A percentile compares a stretch with the other conserved stretches of the same genome.
Conservation (phyloP, 2,888 invertebrate genomes). For the Yponomeuta plumbellus region DNA sequence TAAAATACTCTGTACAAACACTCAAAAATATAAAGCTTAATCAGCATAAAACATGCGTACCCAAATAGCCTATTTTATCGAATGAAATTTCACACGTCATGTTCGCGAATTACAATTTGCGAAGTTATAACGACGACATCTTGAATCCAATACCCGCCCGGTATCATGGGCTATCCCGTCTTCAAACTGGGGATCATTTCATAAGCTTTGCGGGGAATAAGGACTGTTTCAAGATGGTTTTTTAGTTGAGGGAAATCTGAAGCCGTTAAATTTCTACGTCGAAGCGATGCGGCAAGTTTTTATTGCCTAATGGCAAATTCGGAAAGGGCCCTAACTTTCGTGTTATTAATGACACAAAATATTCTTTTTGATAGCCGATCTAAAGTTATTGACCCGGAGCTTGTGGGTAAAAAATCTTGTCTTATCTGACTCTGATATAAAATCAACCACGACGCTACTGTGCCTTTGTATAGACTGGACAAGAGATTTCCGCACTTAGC, state of each 20-base stretch:
- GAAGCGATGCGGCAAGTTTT: neutral
- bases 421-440: too few species aligned
- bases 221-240: neutral
- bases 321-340: neutral
- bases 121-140: neutral
- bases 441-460: too few species aligned
- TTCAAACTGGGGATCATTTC: neutral
- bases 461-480: too few species aligned
- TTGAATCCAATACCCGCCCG: neutral
- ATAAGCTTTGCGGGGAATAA: neutral
- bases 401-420: too few species aligned
- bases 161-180: neutral
- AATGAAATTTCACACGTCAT: constrained; percentile 1
- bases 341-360: constrained; percentile 6
- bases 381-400: too few species aligned
- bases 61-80: neutral
- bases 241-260: neutral
- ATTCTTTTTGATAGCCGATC: neutral
- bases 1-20: too few species aligned
- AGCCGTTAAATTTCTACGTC: neutral
- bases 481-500: too few species aligned
- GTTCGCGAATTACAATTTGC: neutral
- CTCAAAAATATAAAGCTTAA: too few species aligned
- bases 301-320: constrained; percentile 6
- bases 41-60: too few species aligned